Conservation (phyloP, 2,888 invertebrate genomes). For the Luperina nickerlii region DNA sequence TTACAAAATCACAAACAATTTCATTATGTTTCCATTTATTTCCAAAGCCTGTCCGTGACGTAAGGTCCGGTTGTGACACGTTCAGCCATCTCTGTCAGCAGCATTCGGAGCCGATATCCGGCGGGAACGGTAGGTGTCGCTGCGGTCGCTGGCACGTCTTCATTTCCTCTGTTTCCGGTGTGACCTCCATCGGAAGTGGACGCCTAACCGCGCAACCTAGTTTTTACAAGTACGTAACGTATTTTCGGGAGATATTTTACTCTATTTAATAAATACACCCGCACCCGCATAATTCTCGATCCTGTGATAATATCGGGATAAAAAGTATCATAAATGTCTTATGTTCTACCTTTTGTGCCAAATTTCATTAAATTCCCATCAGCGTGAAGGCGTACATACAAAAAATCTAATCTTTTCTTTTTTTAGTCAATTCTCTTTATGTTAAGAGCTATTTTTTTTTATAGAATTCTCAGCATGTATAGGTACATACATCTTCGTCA, state of each 20-base stretch:
- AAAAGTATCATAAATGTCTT: neutral
- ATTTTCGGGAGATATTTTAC: slow-evolving; percentile 28
- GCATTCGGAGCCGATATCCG: slow-evolving; percentile 63
- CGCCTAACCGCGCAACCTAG: slow-evolving; percentile 52
- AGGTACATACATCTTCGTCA: neutral
- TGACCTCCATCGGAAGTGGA: slow-evolving; percentile 51
- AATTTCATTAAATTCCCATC: neutral
- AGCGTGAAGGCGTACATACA: neutral
- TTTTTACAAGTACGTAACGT: slow-evolving; percentile 56
- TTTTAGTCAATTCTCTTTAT: neutral
- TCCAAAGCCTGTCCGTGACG: neutral
- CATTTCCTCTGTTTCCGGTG: slow-evolving; percentile 70
- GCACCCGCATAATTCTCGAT: neutral
- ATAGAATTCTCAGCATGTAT: neutral
- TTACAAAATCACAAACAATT: neutral
- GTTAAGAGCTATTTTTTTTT: neutral
- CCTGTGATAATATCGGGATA: neutral
- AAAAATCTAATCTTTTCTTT: too few relatives aligned
- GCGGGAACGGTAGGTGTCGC: slow-evolving; percentile 61
- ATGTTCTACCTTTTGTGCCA: neutral
- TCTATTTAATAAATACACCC: neutral
- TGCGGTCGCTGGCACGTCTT: slow-evolving; percentile 64
- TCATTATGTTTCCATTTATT: neutral
- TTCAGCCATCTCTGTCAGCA: slow-evolving; percentile 47
- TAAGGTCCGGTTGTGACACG: slow-evolving; percentile 35